Evolutionary conservation across 2,797 vertebrate species (phyloP).

Genomic region (Merluccius polli): DNA sequence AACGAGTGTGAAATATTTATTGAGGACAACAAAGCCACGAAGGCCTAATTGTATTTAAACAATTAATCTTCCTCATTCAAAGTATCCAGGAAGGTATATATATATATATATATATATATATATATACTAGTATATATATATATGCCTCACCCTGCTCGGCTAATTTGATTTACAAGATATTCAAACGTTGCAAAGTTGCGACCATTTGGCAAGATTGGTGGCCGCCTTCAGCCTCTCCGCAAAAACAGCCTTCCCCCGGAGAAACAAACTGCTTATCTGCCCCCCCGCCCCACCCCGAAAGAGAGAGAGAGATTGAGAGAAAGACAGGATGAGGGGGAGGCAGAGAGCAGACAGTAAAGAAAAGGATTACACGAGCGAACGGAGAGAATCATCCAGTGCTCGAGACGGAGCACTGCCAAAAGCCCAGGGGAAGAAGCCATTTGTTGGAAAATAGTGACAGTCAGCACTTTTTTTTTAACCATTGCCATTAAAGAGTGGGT

Average conservation of each 20-base stretch:
- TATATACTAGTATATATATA: not conserved
- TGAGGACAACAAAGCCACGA: too few relatives aligned
- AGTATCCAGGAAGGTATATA: not conserved
- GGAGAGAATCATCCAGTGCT: slow-evolving; percentile 2
- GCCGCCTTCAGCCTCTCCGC: not conserved
- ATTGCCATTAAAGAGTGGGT: not conserved
- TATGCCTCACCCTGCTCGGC: not conserved
- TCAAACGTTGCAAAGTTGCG: not conserved
- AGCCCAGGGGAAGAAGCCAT: not conserved
- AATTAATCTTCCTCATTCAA: not conserved
- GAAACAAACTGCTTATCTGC: not conserved
- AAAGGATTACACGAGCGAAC: not conserved
- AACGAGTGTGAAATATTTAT: too few relatives aligned
- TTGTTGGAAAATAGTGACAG: not conserved
- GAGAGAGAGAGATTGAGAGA: not conserved
- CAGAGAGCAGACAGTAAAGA: not conserved
- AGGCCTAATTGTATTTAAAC: not conserved
- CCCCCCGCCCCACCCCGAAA: too few relatives aligned
- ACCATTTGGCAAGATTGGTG: not conserved
- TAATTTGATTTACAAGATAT: not conserved
- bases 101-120: not conserved
- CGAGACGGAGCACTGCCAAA: not conserved
- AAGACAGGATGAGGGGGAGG: not conserved
- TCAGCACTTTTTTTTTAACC: not conserved
- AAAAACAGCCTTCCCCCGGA: not conserved